Evolutionary conservation across 2,113 vertebrate genomes (phyloP).

Genomic region (Pardalotus punctatus): DNA sequence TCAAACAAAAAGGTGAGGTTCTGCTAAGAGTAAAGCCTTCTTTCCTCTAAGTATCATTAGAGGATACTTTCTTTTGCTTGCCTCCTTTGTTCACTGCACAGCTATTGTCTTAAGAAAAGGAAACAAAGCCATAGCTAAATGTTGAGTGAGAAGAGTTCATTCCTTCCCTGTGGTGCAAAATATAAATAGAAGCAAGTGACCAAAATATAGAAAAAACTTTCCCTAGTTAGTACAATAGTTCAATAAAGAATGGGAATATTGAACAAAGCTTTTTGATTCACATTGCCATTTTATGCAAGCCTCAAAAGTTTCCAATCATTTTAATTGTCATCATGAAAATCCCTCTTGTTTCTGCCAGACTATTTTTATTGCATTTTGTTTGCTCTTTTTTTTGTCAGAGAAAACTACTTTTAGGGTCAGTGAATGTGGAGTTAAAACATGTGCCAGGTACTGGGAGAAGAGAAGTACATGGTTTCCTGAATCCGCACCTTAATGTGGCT

Average conservation of each 20-base stretch:
- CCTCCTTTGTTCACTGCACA: background rate
- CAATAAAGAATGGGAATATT: background rate
- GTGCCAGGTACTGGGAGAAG: background rate
- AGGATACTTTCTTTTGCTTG: background rate
- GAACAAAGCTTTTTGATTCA: background rate
- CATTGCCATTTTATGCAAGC: background rate
- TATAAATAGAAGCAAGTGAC: background rate
- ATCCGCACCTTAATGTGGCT: background rate
- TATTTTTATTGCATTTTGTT: background rate
- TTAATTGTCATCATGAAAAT: background rate
- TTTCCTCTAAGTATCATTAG: background rate
- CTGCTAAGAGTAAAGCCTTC: background rate
- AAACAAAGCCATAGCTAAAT: background rate
- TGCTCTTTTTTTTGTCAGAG: background rate
- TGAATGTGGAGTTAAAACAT: background rate
- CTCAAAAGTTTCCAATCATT: background rate
- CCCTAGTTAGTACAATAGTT: background rate
- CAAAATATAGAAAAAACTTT: background rate
- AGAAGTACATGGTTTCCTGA: background rate
- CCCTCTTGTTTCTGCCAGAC: background rate
- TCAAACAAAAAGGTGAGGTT: background rate
- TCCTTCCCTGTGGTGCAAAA: background rate
- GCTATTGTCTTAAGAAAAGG: background rate
- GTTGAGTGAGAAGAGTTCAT: background rate
- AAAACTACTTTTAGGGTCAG: background rate